Evolutionary conservation across 1,140 invertebrate species (phyloP), one percentile per base, ranked within the genome.

Genomic region (Gonatopus flavifemur): DNA sequence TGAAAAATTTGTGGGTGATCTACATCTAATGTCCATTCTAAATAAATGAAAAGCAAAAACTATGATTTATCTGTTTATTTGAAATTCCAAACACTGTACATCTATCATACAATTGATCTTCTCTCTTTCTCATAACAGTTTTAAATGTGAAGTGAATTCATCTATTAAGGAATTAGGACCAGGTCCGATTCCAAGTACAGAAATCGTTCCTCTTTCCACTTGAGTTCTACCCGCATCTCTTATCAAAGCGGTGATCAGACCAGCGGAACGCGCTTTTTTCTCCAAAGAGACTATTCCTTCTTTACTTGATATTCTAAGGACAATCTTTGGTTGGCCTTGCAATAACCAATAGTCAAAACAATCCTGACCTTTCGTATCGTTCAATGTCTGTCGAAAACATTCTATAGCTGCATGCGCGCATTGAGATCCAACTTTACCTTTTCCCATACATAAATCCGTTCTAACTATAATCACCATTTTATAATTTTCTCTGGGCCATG

Each of bases 361-460:
- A 9, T 76, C 58, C 13, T 73, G 72, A 32, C 80, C 72, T 3
- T 68, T 74, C 40, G 75, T 62, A 22, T 42, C 54, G 20, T 24
- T 16, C 7, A 39, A 20, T 7, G 40, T 20, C 9, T 51, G 38
- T 59, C 84, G 80, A 62, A 84, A 88, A 59, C 86, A 88, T 55
- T 79, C 75, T 38, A 86, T 67, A 32, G 91, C 85, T 18, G 90
- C 91, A 78, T 93, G 91, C 21, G 87, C 83, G 78, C 88, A 91
- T 71, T 91, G 91, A 13, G 89, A 84, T n/a, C 88, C 90, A 35
- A 84, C 82, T 78, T 93, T 93, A 8, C 91, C 91, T 76, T 83
- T 88, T 12, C 84, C 82, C 89, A 94, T 93, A 45, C 82, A 80
- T 8, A 94, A 72, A 76, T 94, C 90, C 30, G 79, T 83, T 36